These are phyloP conservation scores for Coremacera marginata DNA, from an alignment of 2,888 invertebrate species.

Conservation along the genomic window DNA sequence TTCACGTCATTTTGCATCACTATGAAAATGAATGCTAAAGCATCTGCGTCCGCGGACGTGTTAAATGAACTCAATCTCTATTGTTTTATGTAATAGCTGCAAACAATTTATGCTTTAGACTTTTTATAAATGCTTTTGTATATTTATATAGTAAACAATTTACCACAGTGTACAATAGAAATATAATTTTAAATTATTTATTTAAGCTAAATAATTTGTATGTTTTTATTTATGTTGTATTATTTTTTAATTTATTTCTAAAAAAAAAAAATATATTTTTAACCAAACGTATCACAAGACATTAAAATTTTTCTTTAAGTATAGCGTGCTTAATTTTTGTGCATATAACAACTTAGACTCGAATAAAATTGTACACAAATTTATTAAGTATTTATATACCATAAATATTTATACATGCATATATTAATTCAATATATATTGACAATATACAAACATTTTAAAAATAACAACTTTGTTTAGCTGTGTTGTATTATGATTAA, in stretches of 20 bases:
- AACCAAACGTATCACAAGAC: slow-evolving; percentile 22
- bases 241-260: slow-evolving; percentile 15
- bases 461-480: background rate
- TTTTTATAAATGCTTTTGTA: background rate
- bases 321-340: background rate
- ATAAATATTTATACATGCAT: background rate
- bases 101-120: background rate
- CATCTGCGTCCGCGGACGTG: no score
- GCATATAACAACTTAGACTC: slow-evolving; percentile 24
- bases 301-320: slow-evolving; percentile 1
- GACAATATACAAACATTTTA: slow-evolving; percentile 18
- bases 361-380: slow-evolving; percentile 33
- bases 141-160: background rate
- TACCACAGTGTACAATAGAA: slow-evolving; percentile 14
- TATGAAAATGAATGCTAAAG: no score
- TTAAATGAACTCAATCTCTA: no score
- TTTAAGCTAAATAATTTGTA: background rate
- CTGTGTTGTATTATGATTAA: no score
- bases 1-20: no score
- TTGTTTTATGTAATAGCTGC: background rate
- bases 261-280: background rate
- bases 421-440: slow-evolving; percentile 12
- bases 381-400: slow-evolving; percentile 32
- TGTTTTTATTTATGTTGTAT: slow-evolving; percentile 9
- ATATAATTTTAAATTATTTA: slow-evolving; percentile 4